Evolutionary conservation across 1,140 invertebrate species (phyloP), one percentile per base, ranked within the genome.

Genomic region (Parapsyche elsis): DNA sequence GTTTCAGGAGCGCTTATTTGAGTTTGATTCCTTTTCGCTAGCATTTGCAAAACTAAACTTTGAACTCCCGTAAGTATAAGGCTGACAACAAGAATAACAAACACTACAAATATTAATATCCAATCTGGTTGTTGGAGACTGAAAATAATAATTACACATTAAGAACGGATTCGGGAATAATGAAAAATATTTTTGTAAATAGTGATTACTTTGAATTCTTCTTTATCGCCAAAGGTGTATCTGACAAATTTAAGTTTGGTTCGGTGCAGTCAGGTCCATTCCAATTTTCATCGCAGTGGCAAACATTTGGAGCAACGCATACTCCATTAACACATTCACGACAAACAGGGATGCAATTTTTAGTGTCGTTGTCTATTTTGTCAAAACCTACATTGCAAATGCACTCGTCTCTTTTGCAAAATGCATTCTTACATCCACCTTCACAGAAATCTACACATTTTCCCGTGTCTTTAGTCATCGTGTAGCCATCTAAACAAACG

Each of bases 401-500:
- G 12, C 71, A 74, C 7, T 14, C 19, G 0, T 16, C 71, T 16
- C 9, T 19, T 0, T 10, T 59, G 21, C 74, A 76, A 10, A 45
- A 2, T 9, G 19, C 74, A 61, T 76, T 61, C 26, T 57, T 16
- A 14, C 75, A 77, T 16, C 19, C 26, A 1, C 7, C 26, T 64
- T 64, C 21, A 44, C 75, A 77, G 7, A 30, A 0, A 49, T 46
- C 19, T 21, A 23, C 16, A 24, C 74, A 76, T 74, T 74, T 53
- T 24, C 21, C 30, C 2, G n/a, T 76, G 2, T 57, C 45, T 59
- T 59, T 19, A 19, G 0, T n/a, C 16, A 12, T 26, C 1, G 26
- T n/a, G 30, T 2, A 93, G 5, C 92, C 92, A 4, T 86, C 84
- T 67, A 86, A 88, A 82, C 92, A 93, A 0, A 84, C 87, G 76